These are phyloP conservation scores for Camelus bactrianus DNA, from an alignment of 2,113 vertebrate species.

Conservation along the genomic window DNA sequence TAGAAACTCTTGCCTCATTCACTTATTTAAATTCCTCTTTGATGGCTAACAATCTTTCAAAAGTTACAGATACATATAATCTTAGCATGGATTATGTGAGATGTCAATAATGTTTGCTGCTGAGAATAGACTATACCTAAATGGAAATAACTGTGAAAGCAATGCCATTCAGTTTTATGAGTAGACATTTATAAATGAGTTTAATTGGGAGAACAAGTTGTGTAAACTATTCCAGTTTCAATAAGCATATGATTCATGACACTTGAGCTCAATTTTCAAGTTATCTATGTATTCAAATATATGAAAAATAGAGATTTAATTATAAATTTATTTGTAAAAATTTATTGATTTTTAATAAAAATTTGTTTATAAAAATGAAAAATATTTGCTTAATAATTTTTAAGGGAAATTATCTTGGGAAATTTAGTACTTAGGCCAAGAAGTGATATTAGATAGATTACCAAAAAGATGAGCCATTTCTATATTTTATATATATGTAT, in stretches of 20 bases:
- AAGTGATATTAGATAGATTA: background rate
- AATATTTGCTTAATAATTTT: background rate
- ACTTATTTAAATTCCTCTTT: background rate
- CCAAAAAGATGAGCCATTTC: background rate
- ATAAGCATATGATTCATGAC: background rate
- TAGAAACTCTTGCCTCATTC: background rate
- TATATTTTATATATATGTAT: background rate
- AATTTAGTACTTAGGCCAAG: background rate
- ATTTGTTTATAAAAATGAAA: slow-evolving; percentile 11
- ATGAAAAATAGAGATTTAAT: background rate
- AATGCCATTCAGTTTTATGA: background rate
- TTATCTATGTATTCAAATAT: background rate
- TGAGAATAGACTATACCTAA: background rate
- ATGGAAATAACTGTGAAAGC: background rate
- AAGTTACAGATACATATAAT: background rate
- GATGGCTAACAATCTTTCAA: background rate
- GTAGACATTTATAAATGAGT: slow-evolving; percentile 10
- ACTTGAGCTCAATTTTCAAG: background rate
- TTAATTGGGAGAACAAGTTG: background rate
- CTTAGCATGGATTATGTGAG: background rate
- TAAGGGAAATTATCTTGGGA: background rate
- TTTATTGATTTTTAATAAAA: background rate
- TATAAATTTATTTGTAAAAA: background rate
- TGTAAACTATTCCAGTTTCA: background rate
- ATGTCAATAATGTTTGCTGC: background rate